These are phyloP conservation scores for Seison nebaliae DNA, from an alignment of 1,140 invertebrate species.

Conservation along the genomic window DNA sequence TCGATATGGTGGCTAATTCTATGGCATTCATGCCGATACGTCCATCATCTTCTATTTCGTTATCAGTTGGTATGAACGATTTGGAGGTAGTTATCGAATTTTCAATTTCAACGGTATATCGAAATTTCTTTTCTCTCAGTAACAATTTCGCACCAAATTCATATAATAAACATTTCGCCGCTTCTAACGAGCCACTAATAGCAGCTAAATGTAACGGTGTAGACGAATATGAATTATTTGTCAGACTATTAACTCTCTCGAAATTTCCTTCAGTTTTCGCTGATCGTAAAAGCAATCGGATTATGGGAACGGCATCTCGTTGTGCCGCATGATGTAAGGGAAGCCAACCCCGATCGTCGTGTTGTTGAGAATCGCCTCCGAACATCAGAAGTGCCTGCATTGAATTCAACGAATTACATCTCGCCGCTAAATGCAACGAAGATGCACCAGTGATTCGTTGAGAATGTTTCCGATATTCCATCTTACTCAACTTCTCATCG, in stretches of 20 bases:
- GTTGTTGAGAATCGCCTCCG: slow-evolving; percentile 21
- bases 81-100: too few species aligned
- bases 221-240: slow-evolving; percentile 17
- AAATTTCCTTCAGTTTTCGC: slow-evolving; percentile 20
- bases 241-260: slow-evolving; percentile 15
- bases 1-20: too few species aligned
- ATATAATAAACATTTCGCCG: slow-evolving; percentile 22
- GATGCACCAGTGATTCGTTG: slow-evolving; percentile 25
- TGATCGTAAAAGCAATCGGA: slow-evolving; percentile 21
- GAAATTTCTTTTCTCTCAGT: too few species aligned
- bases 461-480: too few species aligned
- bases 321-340: slow-evolving; percentile 27
- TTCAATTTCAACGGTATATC: too few species aligned
- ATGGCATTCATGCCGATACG: too few species aligned
- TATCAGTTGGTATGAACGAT: too few species aligned
- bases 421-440: slow-evolving; percentile 23
- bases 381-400: slow-evolving; percentile 22
- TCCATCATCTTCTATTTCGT: too few species aligned
- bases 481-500: background rate
- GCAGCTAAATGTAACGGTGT: slow-evolving; percentile 25
- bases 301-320: slow-evolving; percentile 22
- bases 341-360: slow-evolving; percentile 25
- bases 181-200: slow-evolving; percentile 21
- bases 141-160: slow-evolving; percentile 19
- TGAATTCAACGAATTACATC: slow-evolving; percentile 23